phyloP scores from a whole-genome alignment of 2,113 vertebrate genomes.

The Psittacus erithacus region DNA sequence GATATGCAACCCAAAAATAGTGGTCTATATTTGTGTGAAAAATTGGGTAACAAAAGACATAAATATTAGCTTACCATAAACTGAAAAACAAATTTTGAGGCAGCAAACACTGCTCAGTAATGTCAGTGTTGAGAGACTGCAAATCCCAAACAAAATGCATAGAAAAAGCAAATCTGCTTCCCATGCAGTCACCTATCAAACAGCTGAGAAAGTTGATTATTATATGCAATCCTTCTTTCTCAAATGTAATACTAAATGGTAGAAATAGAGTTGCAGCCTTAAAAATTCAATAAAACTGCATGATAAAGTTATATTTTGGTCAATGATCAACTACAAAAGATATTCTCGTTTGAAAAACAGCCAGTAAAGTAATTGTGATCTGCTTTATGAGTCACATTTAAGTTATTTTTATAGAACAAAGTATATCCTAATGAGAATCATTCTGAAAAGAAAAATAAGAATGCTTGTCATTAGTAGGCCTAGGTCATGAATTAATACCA shows the following conservation, averaged over 20 bases:
- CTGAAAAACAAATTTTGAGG: slow-evolving; percentile 81
- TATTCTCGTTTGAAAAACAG: background rate
- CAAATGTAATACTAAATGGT: background rate
- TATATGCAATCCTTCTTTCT: background rate
- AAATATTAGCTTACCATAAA: slow-evolving; percentile 72
- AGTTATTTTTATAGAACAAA: background rate
- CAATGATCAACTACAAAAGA: background rate
- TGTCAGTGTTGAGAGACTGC: slow-evolving; percentile 80
- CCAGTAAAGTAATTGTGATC: background rate
- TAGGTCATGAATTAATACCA: background rate
- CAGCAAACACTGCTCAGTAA: slow-evolving; percentile 80
- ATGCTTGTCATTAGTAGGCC: background rate
- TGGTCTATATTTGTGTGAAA: background rate
- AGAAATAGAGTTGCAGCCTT: background rate
- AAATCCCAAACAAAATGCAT: slow-evolving; percentile 83
- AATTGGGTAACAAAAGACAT: background rate
- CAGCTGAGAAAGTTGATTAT: background rate
- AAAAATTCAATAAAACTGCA: background rate
- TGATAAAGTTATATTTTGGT: background rate
- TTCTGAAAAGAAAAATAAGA: background rate
- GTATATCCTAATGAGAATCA: background rate
- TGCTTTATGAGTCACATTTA: background rate
- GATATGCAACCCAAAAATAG: background rate
- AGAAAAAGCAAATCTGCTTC: slow-evolving; percentile 73
- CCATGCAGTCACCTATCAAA: slow-evolving; percentile 79